Percentiles rank a stretch among this genome's conserved stretches.
Evolutionary conservation across 2,113 vertebrate species (phyloP).

Genomic region (Heterotilapia buettikoferi): DNA sequence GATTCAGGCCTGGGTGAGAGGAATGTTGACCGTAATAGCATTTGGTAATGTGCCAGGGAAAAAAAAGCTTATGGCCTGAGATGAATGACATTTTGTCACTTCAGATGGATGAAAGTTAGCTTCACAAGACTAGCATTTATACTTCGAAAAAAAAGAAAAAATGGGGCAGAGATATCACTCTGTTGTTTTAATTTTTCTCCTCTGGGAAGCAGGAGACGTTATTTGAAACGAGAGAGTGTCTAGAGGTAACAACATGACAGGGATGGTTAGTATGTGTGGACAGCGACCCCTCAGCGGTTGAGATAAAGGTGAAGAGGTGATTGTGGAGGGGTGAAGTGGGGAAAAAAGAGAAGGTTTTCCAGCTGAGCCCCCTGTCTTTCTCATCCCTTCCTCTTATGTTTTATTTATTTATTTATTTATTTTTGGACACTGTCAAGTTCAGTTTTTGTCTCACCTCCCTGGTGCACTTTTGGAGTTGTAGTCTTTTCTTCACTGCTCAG

Average conservation of each 20-base stretch:
- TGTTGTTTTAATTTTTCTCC: not conserved
- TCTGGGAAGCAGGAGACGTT: not conserved
- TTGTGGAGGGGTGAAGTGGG: not conserved
- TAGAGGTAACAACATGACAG: not conserved
- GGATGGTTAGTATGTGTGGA: not conserved
- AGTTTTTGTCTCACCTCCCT: not conserved
- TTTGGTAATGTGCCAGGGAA: not conserved
- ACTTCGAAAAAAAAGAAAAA: not conserved
- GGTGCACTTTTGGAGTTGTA: not conserved
- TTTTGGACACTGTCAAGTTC: not conserved
- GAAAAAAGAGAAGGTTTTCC: not conserved
- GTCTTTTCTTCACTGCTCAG: not conserved
- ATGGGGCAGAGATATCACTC: not conserved
- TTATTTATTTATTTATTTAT: not conserved
- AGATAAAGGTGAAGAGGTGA: constrained; percentile 8
- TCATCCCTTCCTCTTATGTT: not conserved
- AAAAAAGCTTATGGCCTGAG: not conserved
- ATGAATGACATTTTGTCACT: not conserved
- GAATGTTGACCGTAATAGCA: constrained; percentile 16
- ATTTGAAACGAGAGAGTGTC: not conserved
- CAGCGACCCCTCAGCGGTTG: not conserved
- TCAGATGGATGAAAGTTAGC: not conserved
- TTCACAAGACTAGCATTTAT: not conserved
- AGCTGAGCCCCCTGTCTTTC: constrained; percentile 14
- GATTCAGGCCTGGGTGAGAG: not conserved